Evolutionary conservation across 2,797 vertebrate species (phyloP), one percentile per base, ranked within the genome.

Genomic region (Rousettus madagascariensis): DNA sequence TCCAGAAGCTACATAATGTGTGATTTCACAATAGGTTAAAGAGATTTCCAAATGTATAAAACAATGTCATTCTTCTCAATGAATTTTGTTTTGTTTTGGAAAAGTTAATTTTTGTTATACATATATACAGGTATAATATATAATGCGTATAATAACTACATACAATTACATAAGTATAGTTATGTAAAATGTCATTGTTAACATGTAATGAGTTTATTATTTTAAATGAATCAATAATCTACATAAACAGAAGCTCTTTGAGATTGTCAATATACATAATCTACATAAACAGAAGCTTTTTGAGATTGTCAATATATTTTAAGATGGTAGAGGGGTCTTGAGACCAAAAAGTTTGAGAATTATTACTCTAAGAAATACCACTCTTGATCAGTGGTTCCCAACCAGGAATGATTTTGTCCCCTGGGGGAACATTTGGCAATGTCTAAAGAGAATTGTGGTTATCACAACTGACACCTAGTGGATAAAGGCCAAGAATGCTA

Each of bases 21-120:
- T 24, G 38, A 79, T 63, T 72, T 92, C 46, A 96, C 11, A 78
- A 38, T 1, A 65, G 41, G 43, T n/a, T 87, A 87, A 82, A 80
- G 74, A 90, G 38, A 57, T 74, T 72, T 74, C 24, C 26, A 66
- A 96, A 92, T 79, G 43, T 65, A 87, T 43, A 92, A 87, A 95
- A 68, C 43, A 10, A 11, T 51, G 33, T 51, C 69, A 68, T 24
- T 68, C 68, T 59, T 94, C 51, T 83, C 38, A 57, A 43, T 63
- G 13, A 26, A 57, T 17, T 51, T 74, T 19, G 20, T 84, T 69
- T 78, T 49, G 24, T 38, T 88, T 77, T 59, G 3, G 33, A 75
- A 69, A 91, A 90, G 43, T 43, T 86, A 80, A 15, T 82, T 38
- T 90, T 79, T 72, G 36, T 41, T 87, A 66, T 13, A 63, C 15